Evolutionary conservation across 2,888 invertebrate genomes (phyloP), one percentile per base, ranked within the genome.

Genomic region (Nemotelus nigrinus): DNA sequence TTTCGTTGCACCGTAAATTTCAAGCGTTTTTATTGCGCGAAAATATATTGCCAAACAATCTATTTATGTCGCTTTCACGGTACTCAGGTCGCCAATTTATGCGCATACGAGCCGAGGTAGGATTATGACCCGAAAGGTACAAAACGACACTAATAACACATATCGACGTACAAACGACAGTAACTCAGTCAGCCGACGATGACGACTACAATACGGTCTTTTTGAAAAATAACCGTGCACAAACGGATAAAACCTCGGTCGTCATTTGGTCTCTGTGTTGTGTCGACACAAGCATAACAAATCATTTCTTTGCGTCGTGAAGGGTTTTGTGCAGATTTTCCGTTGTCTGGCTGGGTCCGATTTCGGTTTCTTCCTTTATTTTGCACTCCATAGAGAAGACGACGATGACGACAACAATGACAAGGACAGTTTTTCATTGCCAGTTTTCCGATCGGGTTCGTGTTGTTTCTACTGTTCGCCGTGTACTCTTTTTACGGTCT

Each of bases 241-340:
- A 41, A 53, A 25, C 39, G 63, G 63, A 63, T 63, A 63, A 63
- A 25, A 7, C 43, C 8, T 25, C 43, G 39, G 63, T 43, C 43
- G 63, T 4, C 10, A 41, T 25, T 25, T 25, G 41, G 8, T 63
- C 7, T 63, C 43, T 39, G 39, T 41, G 63, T 63, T 25, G 41
- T 63, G 3, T 25, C 53, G 50, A 50, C 53, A 41, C 50, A 50
- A 68, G 68, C 68, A 68, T 8, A 68, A 68, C 68, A 68, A 68
- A 68, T 68, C 50, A n/a, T 10, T 63, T 43, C 43, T 63, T 43
- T 39, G 63, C 2, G 3, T 39, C 63, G 41, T n/a, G 43, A 57
- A 25, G 25, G 10, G 57, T 57, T 57, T 25, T 25, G 3, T 25
- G 57, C 3, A 10, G 57, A 57, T 57, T 57, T 57, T 57, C 25